Conservation (phyloP, 2,113 vertebrate species). For the Cyprinodon brontotheroides region DNA sequence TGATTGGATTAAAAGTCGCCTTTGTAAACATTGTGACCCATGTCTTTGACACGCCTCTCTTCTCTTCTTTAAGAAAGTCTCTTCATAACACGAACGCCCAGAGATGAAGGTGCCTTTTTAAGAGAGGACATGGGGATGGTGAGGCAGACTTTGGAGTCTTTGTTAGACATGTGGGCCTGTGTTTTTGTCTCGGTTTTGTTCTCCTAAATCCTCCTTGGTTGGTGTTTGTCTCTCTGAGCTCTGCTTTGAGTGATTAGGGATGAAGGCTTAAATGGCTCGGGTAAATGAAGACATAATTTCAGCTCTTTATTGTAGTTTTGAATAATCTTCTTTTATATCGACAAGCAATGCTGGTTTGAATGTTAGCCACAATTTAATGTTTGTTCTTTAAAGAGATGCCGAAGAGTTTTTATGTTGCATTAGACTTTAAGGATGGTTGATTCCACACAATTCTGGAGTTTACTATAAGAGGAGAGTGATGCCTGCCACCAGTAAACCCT, state of each 20-base stretch:
- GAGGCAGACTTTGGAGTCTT: slow-evolving; percentile 77
- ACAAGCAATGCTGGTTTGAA: slow-evolving; percentile 57
- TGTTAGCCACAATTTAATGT: slow-evolving; percentile 42
- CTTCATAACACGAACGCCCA: slow-evolving; percentile 63
- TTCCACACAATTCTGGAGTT: slow-evolving; percentile 36
- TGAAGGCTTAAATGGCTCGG: slow-evolving; percentile 56
- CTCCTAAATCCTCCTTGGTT: slow-evolving; percentile 74
- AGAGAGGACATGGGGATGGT: slow-evolving; percentile 62
- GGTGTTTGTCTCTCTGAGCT: slow-evolving; percentile 71
- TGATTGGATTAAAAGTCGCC: slow-evolving; percentile 79
- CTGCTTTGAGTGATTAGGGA: slow-evolving; percentile 77
- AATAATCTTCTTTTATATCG: slow-evolving; percentile 61
- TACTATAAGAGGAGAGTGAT: slow-evolving; percentile 66
- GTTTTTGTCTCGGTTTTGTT: slow-evolving; percentile 75
- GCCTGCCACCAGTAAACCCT: slow-evolving; percentile 67
- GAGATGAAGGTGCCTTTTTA: slow-evolving; percentile 77
- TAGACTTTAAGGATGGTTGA: slow-evolving; percentile 32
- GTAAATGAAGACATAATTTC: slow-evolving; percentile 66
- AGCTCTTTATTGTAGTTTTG: slow-evolving; percentile 63
- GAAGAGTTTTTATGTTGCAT: slow-evolving; percentile 22
- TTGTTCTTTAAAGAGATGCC: slow-evolving; percentile 53
- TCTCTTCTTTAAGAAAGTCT: slow-evolving; percentile 68
- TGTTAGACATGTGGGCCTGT: slow-evolving; percentile 66
- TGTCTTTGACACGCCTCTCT: slow-evolving; percentile 76
- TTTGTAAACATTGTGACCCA: slow-evolving; percentile 81